Conservation (phyloP, 2,113 vertebrate species). For the Salvelinus alpinus region DNA sequence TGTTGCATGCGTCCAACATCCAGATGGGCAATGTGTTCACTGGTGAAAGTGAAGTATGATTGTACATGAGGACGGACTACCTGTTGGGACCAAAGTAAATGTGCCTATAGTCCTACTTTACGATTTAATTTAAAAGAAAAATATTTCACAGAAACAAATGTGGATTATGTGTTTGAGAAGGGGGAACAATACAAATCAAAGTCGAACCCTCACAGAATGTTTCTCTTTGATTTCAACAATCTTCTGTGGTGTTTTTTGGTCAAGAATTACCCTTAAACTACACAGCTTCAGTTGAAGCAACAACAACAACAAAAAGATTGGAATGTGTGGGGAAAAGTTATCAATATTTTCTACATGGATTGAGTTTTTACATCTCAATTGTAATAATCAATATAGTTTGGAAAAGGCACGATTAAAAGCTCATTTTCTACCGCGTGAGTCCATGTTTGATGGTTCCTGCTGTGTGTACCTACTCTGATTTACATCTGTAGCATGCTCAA, state of each 20-base stretch:
- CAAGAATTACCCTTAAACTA: neutral
- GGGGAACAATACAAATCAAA: conserved; percentile 73
- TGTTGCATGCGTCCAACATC: conserved; percentile 80
- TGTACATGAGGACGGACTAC: conserved; percentile 38
- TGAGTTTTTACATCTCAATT: conserved; percentile 91
- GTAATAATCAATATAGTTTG: conserved; percentile 90
- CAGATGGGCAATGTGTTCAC: conserved; percentile 48
- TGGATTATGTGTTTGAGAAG: conserved; percentile 31
- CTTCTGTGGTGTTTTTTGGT: neutral
- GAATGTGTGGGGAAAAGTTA: conserved; percentile 74
- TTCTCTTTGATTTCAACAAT: neutral
- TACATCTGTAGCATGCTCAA: conserved; percentile 93
- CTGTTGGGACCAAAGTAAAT: conserved; percentile 94
- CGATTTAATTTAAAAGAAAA: conserved; percentile 73
- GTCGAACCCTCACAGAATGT: neutral
- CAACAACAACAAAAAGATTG: neutral
- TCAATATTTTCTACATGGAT: conserved; percentile 89
- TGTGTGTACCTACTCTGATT: conserved; percentile 83
- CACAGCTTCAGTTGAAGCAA: neutral
- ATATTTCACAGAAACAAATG: conserved; percentile 78
- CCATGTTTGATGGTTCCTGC: conserved; percentile 53
- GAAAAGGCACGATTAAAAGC: conserved; percentile 90
- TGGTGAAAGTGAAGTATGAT: conserved; percentile 73
- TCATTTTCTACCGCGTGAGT: conserved; percentile 89
- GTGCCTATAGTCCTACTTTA: conserved; percentile 97